Base-by-base conservation (phyloP, 1,140 invertebrate genomes). In the Drosophila grimshawi region DNA sequence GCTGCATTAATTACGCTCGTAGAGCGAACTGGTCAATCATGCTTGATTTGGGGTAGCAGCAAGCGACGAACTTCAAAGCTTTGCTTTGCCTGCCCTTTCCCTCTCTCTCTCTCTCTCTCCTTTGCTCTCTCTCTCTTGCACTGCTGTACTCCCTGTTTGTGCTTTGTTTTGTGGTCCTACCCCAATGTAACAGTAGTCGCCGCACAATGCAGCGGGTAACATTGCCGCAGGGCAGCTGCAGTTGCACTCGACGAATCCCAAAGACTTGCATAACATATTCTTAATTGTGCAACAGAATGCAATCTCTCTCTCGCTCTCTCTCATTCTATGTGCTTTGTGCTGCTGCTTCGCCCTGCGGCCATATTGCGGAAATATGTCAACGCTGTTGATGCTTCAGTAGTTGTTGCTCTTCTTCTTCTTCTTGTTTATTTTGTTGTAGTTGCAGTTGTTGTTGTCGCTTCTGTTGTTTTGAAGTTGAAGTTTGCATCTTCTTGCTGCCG, bases 351-450 rank as follows among this genome's bases (percentile, higher is more conserved):
- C 68, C 81, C 78, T 81, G 82, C 81, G 66, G 82, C 72, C 66
- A 82, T 73, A 88, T 81, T 88, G 82, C 82, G 83, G 83, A 86
- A 86, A 86, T 86, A 86, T 86, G 82, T 86, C 82, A 86, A 73
- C 83, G 79, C 60, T 70, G 5, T 19, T 76, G 46, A 57, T 63
- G 67, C 43, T 56, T 39, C 8, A 35, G 57, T 11, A 27, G 41
- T 35, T 60, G 35, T 37, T 32, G 19, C 19, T 19, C 19, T 19
- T 19, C 19, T 19, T 19, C 19, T 19, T 19, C 19, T 19, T 19
- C 19, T 19, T 19, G 66, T 32, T 10, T 3, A 11, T 33, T 33
- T 33, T 37, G 62, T 72, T 63, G 29, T 33, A 30, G 63, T 56
- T 70, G 46, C 19, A 19, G 19, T 35, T 64, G 46, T 46, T 59